Evolutionary conservation across 2,113 vertebrate species (phyloP), one percentile per base, ranked within the genome.

Genomic region (Callorhinus ursinus): DNA sequence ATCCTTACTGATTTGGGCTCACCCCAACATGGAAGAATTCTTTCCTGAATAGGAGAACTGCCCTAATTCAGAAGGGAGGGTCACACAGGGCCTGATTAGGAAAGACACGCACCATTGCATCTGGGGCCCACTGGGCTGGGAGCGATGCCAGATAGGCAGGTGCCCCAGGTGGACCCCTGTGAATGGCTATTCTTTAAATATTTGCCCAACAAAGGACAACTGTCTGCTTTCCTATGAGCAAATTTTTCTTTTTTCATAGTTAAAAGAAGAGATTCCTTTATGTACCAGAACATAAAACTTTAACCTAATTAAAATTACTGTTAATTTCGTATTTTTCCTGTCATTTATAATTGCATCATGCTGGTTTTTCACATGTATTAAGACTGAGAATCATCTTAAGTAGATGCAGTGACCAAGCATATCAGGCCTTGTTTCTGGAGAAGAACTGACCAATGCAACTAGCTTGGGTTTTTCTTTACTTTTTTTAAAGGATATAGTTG

Each of bases 71-170:
- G 77, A 5, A 31, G 39, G 10, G 28, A 61, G 39, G 22, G 46
- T 7, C 4, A 3, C 26, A 4, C 14, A 13, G 4, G 4, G 49
- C 46, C 46, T 46, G 46, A 26, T 42, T 2, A 6, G 28, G 31
- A n/a, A 31, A 65, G n/a, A 9, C 5, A 4, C 26, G 31, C 63
- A 22, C 7, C 1, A 2, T 1, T 7, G 22, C 16, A 2, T 12
- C 49, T 51, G 31, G 24, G 16, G 14, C 65, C 33, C 57, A 18
- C 31, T 24, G 19, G 65, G 26, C 12, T 24, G 33, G 21, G 31
- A 61, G 76, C 8, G 1, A 13, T 2, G 24, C 4, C 0, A 11
- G 8, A 14, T 2, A 31, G 24, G 74, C 26, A 16, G 42, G 24
- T 4, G 42, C 4, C 67, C 26, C 26, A 15, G 11, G 21, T 53